These are phyloP conservation scores for Panopea generosa DNA, from an alignment of 2,888 invertebrate genomes.

Conservation along the genomic window DNA sequence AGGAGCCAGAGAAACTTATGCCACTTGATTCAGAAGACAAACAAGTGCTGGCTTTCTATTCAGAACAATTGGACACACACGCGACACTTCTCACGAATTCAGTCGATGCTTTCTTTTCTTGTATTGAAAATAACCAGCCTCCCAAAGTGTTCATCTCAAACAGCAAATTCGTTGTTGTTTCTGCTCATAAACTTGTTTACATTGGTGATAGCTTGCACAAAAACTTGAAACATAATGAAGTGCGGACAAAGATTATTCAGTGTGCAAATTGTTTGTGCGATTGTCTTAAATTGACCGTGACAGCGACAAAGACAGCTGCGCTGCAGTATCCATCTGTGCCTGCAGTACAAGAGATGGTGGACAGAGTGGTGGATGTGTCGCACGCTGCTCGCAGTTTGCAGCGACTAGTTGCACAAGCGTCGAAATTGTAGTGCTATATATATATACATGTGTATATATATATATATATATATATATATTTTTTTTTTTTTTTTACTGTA, in stretches of 20 bases:
- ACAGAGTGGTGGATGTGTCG: slow-evolving; percentile 94
- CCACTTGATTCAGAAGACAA: slow-evolving; percentile 90
- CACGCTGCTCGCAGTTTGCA: slow-evolving; percentile 93
- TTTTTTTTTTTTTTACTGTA: no score
- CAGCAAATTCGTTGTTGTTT: slow-evolving; percentile 96
- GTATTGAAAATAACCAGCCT: slow-evolving; percentile 96
- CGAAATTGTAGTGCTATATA: slow-evolving; percentile 64
- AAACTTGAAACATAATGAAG: slow-evolving; percentile 90
- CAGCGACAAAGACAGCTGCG: slow-evolving; percentile 95
- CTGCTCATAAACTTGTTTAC: slow-evolving; percentile 96
- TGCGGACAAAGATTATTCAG: slow-evolving; percentile 87
- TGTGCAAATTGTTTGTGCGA: slow-evolving; percentile 83
- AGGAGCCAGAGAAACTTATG: slow-evolving; percentile 48
- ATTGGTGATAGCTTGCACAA: slow-evolving; percentile 97
- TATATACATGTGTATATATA: background rate
- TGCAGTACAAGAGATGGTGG: slow-evolving; percentile 97
- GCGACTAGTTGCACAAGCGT: slow-evolving; percentile 80
- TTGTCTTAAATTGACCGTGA: slow-evolving; percentile 89
- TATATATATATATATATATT: no score
- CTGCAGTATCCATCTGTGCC: slow-evolving; percentile 95
- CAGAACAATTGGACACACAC: slow-evolving; percentile 94
- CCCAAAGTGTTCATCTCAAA: slow-evolving; percentile 96
- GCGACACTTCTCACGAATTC: slow-evolving; percentile 92
- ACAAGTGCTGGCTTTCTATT: slow-evolving; percentile 94
- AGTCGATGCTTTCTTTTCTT: slow-evolving; percentile 95